Evolutionary conservation across 2,888 invertebrate species (phyloP).

Genomic region (Esperia sulphurella): DNA sequence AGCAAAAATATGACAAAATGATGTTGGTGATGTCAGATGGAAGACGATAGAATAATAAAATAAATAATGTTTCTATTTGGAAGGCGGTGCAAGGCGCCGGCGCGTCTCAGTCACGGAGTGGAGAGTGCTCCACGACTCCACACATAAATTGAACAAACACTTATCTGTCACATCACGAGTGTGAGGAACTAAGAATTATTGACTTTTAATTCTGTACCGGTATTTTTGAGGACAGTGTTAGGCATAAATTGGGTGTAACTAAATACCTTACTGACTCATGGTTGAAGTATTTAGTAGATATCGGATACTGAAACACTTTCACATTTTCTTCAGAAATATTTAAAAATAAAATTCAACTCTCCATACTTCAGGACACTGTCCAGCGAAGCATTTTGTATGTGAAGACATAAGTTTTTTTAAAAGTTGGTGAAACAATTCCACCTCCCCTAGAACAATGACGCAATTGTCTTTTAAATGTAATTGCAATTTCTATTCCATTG

Average conservation of each 20-base stretch:
- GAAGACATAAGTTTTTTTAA: too few relatives aligned
- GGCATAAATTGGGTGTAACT: neutral
- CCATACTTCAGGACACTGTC: too few relatives aligned
- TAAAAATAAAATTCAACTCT: too few relatives aligned
- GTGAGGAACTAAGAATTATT: neutral
- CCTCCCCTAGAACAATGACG: too few relatives aligned
- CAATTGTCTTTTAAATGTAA: too few relatives aligned
- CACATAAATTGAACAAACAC: slow-evolving; percentile 56
- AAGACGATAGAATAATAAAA: neutral
- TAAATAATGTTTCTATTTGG: neutral
- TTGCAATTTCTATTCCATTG: too few relatives aligned
- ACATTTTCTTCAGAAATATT: too few relatives aligned
- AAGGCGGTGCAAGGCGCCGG: slow-evolving; percentile 41
- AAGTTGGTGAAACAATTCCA: too few relatives aligned
- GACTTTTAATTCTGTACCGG: slow-evolving; percentile 6
- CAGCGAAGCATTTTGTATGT: too few relatives aligned
- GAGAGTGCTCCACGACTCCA: slow-evolving; percentile 33
- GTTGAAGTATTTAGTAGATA: too few relatives aligned
- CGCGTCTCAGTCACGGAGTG: slow-evolving; percentile 38
- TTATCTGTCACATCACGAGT: slow-evolving; percentile 19
- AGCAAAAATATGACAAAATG: too few relatives aligned
- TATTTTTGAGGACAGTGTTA: neutral
- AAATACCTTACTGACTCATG: neutral
- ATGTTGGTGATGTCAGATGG: neutral
- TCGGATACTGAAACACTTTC: too few relatives aligned